phyloP scores from a whole-genome alignment of 1,140 invertebrate species.

The Drosophila tropicalis region DNA sequence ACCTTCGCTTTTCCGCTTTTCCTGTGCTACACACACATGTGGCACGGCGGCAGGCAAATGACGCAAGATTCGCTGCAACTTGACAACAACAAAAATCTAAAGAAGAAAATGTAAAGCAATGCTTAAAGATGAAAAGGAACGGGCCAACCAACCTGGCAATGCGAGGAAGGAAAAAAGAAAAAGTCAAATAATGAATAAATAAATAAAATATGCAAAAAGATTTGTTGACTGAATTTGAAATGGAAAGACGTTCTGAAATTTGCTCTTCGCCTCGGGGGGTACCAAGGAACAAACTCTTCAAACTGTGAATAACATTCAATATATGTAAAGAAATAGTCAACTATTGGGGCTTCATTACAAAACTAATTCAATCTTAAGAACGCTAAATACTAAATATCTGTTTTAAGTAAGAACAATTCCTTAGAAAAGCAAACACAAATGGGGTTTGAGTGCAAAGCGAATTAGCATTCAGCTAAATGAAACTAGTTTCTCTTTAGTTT shows the following conservation, averaged over 20 bases:
- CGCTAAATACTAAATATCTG: too few species aligned
- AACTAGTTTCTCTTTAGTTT: too few species aligned
- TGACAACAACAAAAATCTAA: constrained; percentile 21
- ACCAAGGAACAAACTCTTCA: background rate
- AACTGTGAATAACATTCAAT: too few species aligned
- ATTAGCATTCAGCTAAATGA: too few species aligned
- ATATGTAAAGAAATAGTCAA: too few species aligned
- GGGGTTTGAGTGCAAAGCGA: too few species aligned
- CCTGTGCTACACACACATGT: constrained; percentile 1
- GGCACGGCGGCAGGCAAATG: constrained; percentile 47
- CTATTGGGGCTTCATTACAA: too few species aligned
- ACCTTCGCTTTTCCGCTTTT: constrained; percentile 3
- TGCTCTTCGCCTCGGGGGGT: background rate
- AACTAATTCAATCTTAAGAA: too few species aligned
- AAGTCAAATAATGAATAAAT: constrained; percentile 21
- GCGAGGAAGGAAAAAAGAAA: background rate
- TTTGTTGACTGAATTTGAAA: constrained; percentile 10
- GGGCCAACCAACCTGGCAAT: constrained; percentile 18
- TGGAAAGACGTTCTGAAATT: background rate
- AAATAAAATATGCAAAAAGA: constrained; percentile 11
- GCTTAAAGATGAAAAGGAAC: constrained; percentile 27
- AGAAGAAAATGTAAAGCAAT: constrained; percentile 50
- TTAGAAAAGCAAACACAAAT: too few species aligned
- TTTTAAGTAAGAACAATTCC: too few species aligned
- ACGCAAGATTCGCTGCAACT: constrained; percentile 62